A percentile compares a stretch with the other conserved stretches of the same genome.
These are phyloP conservation scores for Leucophenga montana DNA, from an alignment of 2,888 invertebrate genomes.

Conservation along the genomic window DNA sequence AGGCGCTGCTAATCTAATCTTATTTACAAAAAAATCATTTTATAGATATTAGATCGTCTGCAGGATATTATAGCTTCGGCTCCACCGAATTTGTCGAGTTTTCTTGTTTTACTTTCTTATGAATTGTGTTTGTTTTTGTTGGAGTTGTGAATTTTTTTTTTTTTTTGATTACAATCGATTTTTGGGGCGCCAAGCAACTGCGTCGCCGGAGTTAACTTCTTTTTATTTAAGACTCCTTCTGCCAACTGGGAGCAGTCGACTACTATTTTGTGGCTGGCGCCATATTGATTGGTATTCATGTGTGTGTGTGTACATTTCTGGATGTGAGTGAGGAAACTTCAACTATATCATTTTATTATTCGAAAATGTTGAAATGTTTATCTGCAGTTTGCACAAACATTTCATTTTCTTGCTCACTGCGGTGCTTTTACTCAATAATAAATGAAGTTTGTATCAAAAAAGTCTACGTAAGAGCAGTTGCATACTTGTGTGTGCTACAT, in stretches of 20 bases:
- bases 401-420: conserved; percentile 50
- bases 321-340: conserved; percentile 32
- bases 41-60: neutral
- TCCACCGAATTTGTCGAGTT: neutral
- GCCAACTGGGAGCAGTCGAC: neutral
- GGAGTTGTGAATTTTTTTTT: conserved; percentile 33
- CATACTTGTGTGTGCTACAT: no score
- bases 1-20: no score
- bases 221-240: conserved; percentile 22
- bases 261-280: conserved; percentile 24
- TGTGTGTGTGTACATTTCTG: conserved; percentile 26
- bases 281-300: conserved; percentile 37
- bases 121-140: neutral
- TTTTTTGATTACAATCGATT: conserved; percentile 65
- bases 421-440: conserved; percentile 53
- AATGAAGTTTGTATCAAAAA: conserved; percentile 27
- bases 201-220: conserved; percentile 27
- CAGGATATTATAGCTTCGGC: neutral
- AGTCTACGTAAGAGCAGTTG: no score
- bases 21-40: no score
- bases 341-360: conserved; percentile 54
- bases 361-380: conserved; percentile 49
- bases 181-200: conserved; percentile 60
- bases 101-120: neutral
- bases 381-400: conserved; percentile 52